Percentiles rank a stretch among this genome's conserved stretches.
phyloP scores from a whole-genome alignment of 2,113 vertebrate species.

The Phalacrocorax carbo region DNA sequence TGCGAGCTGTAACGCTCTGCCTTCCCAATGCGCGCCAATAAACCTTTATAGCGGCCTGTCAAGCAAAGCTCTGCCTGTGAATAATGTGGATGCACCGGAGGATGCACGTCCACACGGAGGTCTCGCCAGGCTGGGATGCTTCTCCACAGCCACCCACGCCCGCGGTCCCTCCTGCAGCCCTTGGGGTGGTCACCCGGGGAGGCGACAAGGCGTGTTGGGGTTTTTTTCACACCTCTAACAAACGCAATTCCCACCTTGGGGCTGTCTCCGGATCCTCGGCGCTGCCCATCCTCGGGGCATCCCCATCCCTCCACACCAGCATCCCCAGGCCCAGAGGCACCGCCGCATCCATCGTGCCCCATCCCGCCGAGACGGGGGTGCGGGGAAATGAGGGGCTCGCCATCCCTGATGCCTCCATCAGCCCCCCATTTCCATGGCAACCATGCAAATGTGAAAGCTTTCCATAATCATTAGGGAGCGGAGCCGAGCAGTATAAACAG shows the following conservation, averaged over 20 bases:
- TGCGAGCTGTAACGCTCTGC: background rate
- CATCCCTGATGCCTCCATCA: slow-evolving; percentile 32
- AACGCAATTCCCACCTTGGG: fast-evolving
- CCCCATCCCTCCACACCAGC: fast-evolving
- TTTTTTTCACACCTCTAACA: background rate
- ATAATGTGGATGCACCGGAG: background rate
- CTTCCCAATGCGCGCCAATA: background rate
- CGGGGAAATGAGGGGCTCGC: background rate
- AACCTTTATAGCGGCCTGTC: background rate
- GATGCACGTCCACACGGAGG: fast-evolving
- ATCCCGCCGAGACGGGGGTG: background rate
- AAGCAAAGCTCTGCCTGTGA: background rate
- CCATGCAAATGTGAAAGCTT: slow-evolving; percentile 76
- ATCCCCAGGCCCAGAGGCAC: fast-evolving
- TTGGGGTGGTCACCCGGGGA: fast-evolving
- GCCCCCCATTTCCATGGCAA: slow-evolving; percentile 75
- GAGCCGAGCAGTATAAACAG: slow-evolving; percentile 75
- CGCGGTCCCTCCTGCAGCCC: background rate
- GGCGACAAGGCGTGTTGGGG: fast-evolving
- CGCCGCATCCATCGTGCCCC: fast-evolving
- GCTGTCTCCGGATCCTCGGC: fast-evolving
- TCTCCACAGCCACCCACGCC: background rate
- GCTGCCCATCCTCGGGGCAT: fast-evolving
- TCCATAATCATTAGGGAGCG: slow-evolving; percentile 73
- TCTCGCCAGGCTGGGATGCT: background rate